phyloP scores from a whole-genome alignment of 2,888 invertebrate genomes.

The Sepioteuthis lessoniana region DNA sequence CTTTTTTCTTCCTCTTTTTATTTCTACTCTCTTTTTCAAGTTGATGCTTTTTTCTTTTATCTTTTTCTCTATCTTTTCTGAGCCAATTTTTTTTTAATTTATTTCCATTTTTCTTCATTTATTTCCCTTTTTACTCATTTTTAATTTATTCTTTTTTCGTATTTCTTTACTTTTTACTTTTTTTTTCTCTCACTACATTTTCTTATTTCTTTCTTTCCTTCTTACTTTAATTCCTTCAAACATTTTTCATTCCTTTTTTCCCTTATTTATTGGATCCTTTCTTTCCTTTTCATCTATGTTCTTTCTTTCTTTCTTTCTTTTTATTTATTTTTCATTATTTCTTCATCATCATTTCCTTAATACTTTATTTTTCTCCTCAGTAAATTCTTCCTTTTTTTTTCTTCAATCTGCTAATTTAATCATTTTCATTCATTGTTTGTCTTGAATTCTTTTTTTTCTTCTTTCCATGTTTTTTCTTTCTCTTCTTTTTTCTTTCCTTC shows the following conservation, averaged over 20 bases:
- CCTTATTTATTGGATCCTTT: too few relatives aligned
- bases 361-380: not conserved
- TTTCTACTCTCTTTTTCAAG: too few relatives aligned
- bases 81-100: not conserved
- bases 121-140: not conserved
- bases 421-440: too few relatives aligned
- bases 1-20: too few relatives aligned
- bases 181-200: too few relatives aligned
- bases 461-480: not conserved
- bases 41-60: too few relatives aligned
- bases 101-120: not conserved
- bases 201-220: too few relatives aligned
- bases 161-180: too few relatives aligned
- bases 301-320: not conserved
- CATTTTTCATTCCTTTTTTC: not conserved
- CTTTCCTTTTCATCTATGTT: not conserved
- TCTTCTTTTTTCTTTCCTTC: not conserved
- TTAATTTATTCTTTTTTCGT: not conserved
- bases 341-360: not conserved
- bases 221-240: too few relatives aligned
- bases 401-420: too few relatives aligned
- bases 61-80: not conserved
- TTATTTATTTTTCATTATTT: too few relatives aligned
- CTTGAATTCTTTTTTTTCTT: not conserved
- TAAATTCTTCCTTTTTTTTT: not conserved